Evolutionary conservation across 35 echinoderm and acorn worm genomes (phyloP).

Genomic region (Strongylocentrotus purpuratus): DNA sequence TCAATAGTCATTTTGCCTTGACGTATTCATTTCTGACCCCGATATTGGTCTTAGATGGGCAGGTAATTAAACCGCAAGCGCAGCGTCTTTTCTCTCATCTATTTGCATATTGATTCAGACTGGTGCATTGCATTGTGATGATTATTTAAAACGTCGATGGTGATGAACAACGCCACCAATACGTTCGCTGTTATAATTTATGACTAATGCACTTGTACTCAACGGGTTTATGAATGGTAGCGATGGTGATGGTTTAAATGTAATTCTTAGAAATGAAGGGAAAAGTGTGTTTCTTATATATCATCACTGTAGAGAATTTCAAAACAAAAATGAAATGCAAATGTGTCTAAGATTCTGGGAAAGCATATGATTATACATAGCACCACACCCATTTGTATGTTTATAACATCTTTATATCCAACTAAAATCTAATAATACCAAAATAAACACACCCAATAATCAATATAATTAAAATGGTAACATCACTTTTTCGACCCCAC

Average conservation of each 20-base stretch:
- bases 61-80: background rate
- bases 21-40: background rate
- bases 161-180: background rate
- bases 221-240: background rate
- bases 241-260: background rate
- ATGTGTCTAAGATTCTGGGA: no score
- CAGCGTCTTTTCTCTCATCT: background rate
- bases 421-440: no score
- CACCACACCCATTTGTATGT: no score
- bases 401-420: no score
- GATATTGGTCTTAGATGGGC: background rate
- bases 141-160: background rate
- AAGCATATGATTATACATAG: no score
- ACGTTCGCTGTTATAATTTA: background rate
- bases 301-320: no score
- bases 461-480: no score
- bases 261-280: no score
- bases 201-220: background rate
- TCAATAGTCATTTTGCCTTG: background rate
- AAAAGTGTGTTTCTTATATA: no score
- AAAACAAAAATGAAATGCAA: no score
- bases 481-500: no score
- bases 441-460: no score
- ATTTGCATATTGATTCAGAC: background rate
- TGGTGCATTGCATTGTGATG: background rate